Evolutionary conservation across 2,888 invertebrate genomes (phyloP), one percentile per base, ranked within the genome.

Genomic region (Empis livida): DNA sequence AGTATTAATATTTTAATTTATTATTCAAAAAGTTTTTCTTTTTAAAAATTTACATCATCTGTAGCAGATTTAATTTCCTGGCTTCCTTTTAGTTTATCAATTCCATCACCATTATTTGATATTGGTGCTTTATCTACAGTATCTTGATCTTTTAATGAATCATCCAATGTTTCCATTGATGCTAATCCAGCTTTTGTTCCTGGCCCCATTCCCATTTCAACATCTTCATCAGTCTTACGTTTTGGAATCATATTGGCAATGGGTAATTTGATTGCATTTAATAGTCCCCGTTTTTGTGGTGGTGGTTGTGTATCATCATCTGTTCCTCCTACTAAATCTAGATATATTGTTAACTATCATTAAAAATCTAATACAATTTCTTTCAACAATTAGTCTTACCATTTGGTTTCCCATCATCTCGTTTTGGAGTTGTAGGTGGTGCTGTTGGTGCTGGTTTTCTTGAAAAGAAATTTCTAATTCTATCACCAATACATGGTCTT

Each of bases 111-210:
- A 52, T 71, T 73, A 45, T 63, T 65, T 38, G 64, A 64, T 3
- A 64, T 57, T 2, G 62, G 79, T 0, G 64, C 64, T 48, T 62
- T 61, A 51, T 71, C 71, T 3, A 70, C 72, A 50, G 77, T 78
- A 47, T 80, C 81, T 14, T 78, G 76, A 54, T 78, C 77, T 46
- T 78, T 73, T 15, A 74, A 67, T 54, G 80, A 80, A 56, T 87
- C 87, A 60, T 85, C 87, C 41, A 87, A 70, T 1, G 87, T 87
- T 65, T 88, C 88, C 76, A 84, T 81, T 8, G 87, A 87, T 2
- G 88, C 87, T 44, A 88, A 71, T 16, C 84, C 80, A 8, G 84
- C 84, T 55, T 79, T 79, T n/a, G 68, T 65, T 49, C 75, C 75
- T 46, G 72, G 61, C 48, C 73, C 76, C 43, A 72, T 67, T 48